Base-by-base conservation (phyloP, 64 coral and sea anemone genomes). In the Montipora capricornis region DNA sequence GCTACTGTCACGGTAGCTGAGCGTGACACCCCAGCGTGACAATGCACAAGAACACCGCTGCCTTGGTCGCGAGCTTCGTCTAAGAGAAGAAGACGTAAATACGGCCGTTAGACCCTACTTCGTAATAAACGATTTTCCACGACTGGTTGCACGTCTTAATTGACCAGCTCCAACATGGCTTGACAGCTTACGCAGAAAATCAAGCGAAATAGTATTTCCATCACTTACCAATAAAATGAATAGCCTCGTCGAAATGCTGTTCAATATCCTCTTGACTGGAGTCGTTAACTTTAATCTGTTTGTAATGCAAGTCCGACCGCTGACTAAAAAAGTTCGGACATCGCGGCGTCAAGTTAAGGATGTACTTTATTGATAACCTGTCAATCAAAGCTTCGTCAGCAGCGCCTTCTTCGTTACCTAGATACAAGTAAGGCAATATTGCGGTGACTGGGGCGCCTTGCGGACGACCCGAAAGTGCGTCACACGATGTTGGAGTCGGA, bases 21-120 rank as follows among this genome's bases (percentile, higher is more conserved):
- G 86, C 98, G 95, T 95, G 98, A 99, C 84, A 99, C 95, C 37
- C 98, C 98, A 17, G 98, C 98, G 52, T 99, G 98, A 99, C 98
- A 99, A 58, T 99, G 98, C 78, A 99, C 92, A 6, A 99, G 84
- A 11, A 99, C 95, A 71, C 95, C 57, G 10, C 76, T 80, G 14
- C 95, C 95, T 17, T 86, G 88, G 5, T 87, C 88, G 68, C 95
- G 92, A 68, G 94, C 97, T 90, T 99, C 89, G 77, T 99, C 97
- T 99, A 74, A 45, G 90, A 73, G 47, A 50, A 79, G 84, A 87
- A 79, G 76, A 55, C 16, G 20, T 13, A 13, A 70, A 73, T 1
- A 61, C 7, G 17, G 49, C 11, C 9, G 20, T 77, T 2, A 84
- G 60, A 64, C 5, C 45, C 19, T 13, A 47, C 13, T 37, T 47